Conservation (phyloP, 53 echinoderm and acorn worm species). For the Mesocentrotus franciscanus region DNA sequence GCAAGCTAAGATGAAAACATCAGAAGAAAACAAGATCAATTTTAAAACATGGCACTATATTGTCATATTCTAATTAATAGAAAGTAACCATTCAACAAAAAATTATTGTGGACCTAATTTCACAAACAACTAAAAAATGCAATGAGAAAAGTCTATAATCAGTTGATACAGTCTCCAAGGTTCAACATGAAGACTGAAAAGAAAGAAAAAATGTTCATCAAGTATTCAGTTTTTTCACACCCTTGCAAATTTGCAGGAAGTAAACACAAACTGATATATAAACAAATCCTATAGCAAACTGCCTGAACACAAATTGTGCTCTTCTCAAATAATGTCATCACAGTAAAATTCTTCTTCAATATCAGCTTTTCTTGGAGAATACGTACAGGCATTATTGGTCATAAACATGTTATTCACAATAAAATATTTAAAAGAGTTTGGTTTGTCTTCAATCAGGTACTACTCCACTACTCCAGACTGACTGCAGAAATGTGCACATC, state of each 20-base stretch:
- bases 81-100: not conserved
- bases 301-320: not conserved
- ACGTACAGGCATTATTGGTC: not conserved
- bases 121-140: not conserved
- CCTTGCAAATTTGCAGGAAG: not conserved
- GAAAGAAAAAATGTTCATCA: too few relatives aligned
- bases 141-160: not conserved
- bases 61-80: not conserved
- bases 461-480: not conserved
- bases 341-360: not conserved
- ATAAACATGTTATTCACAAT: not conserved
- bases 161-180: not conserved
- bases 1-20: slow-evolving; percentile 79
- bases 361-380: not conserved
- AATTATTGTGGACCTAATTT: not conserved
- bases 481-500: not conserved
- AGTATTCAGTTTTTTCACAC: too few relatives aligned
- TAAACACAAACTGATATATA: not conserved
- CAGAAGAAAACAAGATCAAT: not conserved
- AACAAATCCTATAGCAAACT: not conserved
- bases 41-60: not conserved
- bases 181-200: not conserved
- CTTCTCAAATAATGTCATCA: not conserved
- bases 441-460: not conserved
- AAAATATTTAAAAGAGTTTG: not conserved